These are phyloP conservation scores for Anoncus sp. DNA, from an alignment of 2,888 invertebrate genomes.

Conservation along the genomic window DNA sequence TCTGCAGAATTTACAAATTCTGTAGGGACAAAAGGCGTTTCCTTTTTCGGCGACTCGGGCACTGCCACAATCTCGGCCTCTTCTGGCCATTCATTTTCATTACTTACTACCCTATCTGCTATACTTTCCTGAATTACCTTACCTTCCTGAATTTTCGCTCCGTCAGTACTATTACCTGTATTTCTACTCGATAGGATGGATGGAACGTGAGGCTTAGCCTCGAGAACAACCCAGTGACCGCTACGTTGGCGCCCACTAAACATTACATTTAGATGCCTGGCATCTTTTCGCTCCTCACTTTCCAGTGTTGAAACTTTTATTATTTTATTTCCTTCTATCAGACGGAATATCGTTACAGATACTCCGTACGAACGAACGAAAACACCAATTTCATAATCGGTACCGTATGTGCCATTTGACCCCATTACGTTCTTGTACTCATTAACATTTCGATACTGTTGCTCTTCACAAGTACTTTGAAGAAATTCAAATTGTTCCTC, in stretches of 20 bases:
- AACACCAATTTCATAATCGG: conserved; percentile 8
- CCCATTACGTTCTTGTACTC: neutral
- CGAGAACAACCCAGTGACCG: conserved; percentile 3
- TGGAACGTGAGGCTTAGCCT: neutral
- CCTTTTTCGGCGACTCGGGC: neutral
- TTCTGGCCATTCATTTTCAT: neutral
- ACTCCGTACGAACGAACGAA: neutral
- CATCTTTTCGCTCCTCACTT: neutral
- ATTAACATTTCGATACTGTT: neutral
- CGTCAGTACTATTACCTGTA: neutral
- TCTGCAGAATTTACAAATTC: neutral
- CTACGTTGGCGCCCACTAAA: conserved; percentile 1
- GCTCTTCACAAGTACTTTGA: neutral
- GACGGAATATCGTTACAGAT: conserved; percentile 5
- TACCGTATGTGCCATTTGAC: neutral
- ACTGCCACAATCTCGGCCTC: neutral
- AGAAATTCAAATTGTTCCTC: neutral
- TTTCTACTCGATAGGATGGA: neutral
- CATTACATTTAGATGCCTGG: neutral
- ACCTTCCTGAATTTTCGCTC: neutral
- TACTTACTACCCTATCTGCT: neutral
- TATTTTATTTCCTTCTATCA: neutral
- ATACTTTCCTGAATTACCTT: neutral
- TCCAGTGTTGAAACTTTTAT: neutral
- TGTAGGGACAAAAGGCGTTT: neutral